Conservation (phyloP, 2,797 vertebrate species). For the Hephaestus fuliginosus region DNA sequence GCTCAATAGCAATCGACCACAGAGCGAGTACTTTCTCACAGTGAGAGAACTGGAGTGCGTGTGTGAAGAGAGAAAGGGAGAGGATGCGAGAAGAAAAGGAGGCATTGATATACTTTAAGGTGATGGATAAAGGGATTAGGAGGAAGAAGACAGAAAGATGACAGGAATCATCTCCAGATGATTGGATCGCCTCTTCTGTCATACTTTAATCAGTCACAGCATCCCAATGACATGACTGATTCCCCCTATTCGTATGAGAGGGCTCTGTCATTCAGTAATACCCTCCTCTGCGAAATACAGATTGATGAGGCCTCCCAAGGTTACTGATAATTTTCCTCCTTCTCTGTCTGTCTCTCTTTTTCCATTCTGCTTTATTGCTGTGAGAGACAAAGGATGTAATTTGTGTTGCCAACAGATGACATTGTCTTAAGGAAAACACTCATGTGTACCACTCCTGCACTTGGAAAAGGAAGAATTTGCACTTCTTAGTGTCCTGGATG, state of each 20-base stretch:
- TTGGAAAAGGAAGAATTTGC: conserved; percentile 4
- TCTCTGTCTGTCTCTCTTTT: conserved; percentile 21
- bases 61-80: conserved; percentile 4
- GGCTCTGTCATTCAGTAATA: conserved; percentile 26
- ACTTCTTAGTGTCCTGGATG: conserved; percentile 12
- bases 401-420: conserved; percentile 9
- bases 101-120: conserved; percentile 51
- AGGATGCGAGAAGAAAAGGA: conserved; percentile 13
- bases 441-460: not conserved
- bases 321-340: conserved; percentile 42
- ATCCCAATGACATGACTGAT: conserved; percentile 32
- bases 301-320: conserved; percentile 56
- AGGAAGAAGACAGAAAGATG: conserved; percentile 47
- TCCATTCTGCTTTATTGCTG: conserved; percentile 11
- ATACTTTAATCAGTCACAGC: conserved; percentile 60
- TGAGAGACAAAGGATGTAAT: conserved; percentile 17
- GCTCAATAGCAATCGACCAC: conserved; percentile 71
- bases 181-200: conserved; percentile 64
- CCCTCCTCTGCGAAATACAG: conserved; percentile 45
- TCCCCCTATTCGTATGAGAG: conserved; percentile 25
- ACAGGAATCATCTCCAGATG: conserved; percentile 57
- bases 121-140: conserved; percentile 63
- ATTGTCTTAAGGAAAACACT: conserved; percentile 18
- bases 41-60: not conserved
- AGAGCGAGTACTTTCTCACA: conserved; percentile 40